phyloP scores from a whole-genome alignment of 2,113 vertebrate genomes.

The Fukomys damarensis region DNA sequence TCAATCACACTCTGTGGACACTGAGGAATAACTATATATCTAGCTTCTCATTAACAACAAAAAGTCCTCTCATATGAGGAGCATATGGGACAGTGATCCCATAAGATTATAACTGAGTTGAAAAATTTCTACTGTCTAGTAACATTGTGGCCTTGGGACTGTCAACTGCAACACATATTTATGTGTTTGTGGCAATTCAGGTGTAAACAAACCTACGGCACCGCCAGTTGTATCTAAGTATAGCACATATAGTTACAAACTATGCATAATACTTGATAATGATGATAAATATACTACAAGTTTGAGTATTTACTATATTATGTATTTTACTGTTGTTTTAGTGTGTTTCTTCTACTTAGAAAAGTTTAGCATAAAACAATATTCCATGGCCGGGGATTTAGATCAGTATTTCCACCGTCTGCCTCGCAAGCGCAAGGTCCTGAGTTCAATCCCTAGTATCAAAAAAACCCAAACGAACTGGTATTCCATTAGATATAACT shows the following conservation, averaged over 20 bases:
- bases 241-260: background rate
- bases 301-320: background rate
- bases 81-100: background rate
- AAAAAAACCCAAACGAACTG: no score
- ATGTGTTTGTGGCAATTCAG: no score
- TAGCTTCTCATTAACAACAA: background rate
- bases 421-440: no score
- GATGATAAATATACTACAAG: background rate
- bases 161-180: background rate
- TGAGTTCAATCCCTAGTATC: no score
- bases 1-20: background rate
- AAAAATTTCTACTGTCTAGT: background rate
- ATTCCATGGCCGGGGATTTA: no score
- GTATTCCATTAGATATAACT: background rate
- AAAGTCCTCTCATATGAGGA: no score
- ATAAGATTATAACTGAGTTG: background rate
- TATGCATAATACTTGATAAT: background rate
- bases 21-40: background rate
- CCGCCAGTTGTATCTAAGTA: background rate
- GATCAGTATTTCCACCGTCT: no score
- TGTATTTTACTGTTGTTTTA: background rate
- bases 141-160: background rate
- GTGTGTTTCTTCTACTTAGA: background rate
- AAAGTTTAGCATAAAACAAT: background rate
- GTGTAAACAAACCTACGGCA: background rate